Conservation (phyloP, 2,888 invertebrate species). For the Branchellion lobata region DNA sequence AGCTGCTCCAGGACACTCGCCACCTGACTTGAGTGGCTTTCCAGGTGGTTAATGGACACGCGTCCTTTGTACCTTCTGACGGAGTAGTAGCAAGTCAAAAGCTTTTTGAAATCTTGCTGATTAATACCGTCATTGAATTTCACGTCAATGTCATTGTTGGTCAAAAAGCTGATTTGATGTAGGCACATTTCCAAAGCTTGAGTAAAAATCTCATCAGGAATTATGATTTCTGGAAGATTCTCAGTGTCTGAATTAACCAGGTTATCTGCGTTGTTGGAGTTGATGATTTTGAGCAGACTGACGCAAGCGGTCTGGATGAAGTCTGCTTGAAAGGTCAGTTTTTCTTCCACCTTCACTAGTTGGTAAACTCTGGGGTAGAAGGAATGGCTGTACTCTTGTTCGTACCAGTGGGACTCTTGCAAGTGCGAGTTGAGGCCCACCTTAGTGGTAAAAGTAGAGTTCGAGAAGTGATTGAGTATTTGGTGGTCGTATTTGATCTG, state of each 20-base stretch:
- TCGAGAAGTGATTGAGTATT: slow-evolving; percentile 77
- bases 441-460: slow-evolving; percentile 85
- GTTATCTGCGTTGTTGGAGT: slow-evolving; percentile 3
- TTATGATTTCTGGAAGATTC: slow-evolving; percentile 53
- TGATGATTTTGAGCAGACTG: slow-evolving; percentile 76
- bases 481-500: slow-evolving; percentile 70
- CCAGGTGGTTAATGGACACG: neutral
- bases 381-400: neutral
- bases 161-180: slow-evolving; percentile 69
- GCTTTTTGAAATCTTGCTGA: slow-evolving; percentile 80
- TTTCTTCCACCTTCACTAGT: slow-evolving; percentile 27
- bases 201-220: slow-evolving; percentile 70
- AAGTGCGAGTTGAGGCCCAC: slow-evolving; percentile 63
- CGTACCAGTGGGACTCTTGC: slow-evolving; percentile 22
- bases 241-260: neutral
- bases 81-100: slow-evolving; percentile 73
- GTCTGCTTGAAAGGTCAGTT: slow-evolving; percentile 64
- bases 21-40: slow-evolving; percentile 18
- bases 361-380: slow-evolving; percentile 31
- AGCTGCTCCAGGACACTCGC: slow-evolving; percentile 65
- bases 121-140: slow-evolving; percentile 55
- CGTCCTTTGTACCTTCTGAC: slow-evolving; percentile 55
- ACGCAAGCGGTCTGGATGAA: slow-evolving; percentile 85
- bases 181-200: slow-evolving; percentile 64
- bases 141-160: slow-evolving; percentile 74